Evolutionary conservation across 2,888 invertebrate species (phyloP).

Genomic region (Fragum fragum): DNA sequence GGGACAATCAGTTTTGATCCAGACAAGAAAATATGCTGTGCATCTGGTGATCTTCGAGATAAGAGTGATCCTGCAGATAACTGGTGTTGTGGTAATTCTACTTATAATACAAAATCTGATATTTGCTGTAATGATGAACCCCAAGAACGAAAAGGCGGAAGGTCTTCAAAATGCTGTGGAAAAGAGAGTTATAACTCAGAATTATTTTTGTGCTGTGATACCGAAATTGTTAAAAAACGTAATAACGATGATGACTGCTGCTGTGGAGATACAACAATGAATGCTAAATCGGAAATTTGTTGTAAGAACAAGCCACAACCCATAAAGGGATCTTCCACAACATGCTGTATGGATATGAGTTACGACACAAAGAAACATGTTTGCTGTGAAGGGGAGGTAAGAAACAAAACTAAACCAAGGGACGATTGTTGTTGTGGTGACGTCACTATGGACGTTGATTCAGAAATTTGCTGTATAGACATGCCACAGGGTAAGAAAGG

Average conservation of each 20-base stretch:
- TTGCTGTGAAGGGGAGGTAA: constrained; percentile 49
- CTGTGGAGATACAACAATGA: constrained; percentile 40
- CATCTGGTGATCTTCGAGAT: constrained; percentile 24
- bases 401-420: constrained; percentile 39
- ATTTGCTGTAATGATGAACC: constrained; percentile 47
- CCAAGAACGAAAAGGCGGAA: constrained; percentile 39
- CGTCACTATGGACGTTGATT: constrained; percentile 43
- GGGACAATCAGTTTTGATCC: constrained; percentile 48
- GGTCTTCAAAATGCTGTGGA: constrained; percentile 50
- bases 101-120: constrained; percentile 38
- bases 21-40: constrained; percentile 42
- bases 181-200: constrained; percentile 44
- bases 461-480: constrained; percentile 52
- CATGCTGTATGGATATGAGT: constrained; percentile 51
- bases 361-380: constrained; percentile 45
- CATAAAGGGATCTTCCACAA: constrained; percentile 30
- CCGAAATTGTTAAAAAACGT: constrained; percentile 7
- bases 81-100: constrained; percentile 52
- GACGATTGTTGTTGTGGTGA: constrained; percentile 59
- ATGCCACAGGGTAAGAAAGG: constrained; percentile 49
- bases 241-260: constrained; percentile 43
- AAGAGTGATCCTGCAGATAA: constrained; percentile 36
- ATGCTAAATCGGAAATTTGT: constrained; percentile 38
- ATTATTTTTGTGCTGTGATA: constrained; percentile 39
- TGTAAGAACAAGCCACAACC: constrained; percentile 27